Conservation (phyloP, 2,113 vertebrate genomes). For the Miniopterus natalensis region DNA sequence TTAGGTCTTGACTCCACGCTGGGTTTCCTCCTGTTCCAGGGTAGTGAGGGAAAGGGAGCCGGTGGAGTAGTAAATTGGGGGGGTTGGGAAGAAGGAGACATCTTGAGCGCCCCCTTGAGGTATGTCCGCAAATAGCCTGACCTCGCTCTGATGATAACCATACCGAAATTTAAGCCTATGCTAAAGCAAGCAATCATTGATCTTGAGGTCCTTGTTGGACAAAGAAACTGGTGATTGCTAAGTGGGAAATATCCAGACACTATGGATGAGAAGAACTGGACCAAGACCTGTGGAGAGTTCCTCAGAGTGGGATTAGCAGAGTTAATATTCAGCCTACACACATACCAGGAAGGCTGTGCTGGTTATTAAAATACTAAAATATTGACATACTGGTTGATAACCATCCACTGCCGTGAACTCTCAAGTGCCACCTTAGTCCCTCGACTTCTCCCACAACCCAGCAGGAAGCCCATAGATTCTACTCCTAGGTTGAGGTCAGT, state of each 20-base stretch:
- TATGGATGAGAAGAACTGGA: neutral
- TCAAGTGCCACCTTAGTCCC: neutral
- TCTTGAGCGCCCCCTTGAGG: slow-evolving; percentile 26
- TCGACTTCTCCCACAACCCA: neutral
- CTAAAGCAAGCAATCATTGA: neutral
- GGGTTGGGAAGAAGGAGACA: neutral
- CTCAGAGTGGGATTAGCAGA: neutral
- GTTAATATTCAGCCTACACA: neutral
- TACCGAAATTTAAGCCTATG: neutral
- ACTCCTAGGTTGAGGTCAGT: neutral
- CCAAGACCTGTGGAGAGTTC: neutral
- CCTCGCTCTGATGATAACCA: neutral
- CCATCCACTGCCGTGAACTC: neutral
- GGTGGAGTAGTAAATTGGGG: neutral
- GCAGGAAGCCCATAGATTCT: neutral
- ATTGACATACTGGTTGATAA: neutral
- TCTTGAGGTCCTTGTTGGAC: neutral
- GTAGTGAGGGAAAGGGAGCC: neutral
- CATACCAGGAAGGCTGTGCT: neutral
- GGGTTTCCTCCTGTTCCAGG: neutral
- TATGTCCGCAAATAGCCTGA: slow-evolving; percentile 16
- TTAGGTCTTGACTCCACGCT: neutral
- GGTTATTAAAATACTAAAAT: neutral
- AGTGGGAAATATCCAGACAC: neutral
- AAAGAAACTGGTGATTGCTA: neutral